A percentile compares a stretch with the other conserved stretches of the same genome.
phyloP scores from a whole-genome alignment of 2,113 vertebrate genomes.

The Misgurnus anguillicaudatus region DNA sequence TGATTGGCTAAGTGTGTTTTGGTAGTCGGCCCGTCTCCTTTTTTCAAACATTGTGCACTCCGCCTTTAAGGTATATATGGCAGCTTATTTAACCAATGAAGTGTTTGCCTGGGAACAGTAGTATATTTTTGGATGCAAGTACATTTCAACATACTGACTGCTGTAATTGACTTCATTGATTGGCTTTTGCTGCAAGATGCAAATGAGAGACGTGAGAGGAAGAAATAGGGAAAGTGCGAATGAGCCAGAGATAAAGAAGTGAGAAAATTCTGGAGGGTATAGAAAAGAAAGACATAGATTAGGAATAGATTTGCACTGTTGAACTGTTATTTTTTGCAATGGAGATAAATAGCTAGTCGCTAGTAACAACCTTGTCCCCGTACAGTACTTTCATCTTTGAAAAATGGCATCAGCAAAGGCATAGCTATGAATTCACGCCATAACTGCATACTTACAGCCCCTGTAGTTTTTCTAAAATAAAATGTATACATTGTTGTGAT shows the following conservation, averaged over 20 bases:
- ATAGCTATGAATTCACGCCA: too few species aligned
- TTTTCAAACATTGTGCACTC: too few species aligned
- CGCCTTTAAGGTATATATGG: background rate
- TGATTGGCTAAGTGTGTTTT: too few species aligned
- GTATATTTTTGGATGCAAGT: conserved; percentile 16
- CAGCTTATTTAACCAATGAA: background rate
- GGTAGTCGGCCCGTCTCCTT: too few species aligned
- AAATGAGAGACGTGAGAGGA: conserved; percentile 21
- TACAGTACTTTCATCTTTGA: too few species aligned
- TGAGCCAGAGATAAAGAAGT: conserved; percentile 3
- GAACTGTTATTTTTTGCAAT: background rate
- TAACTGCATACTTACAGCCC: too few species aligned
- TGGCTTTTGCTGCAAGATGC: conserved; percentile 44
- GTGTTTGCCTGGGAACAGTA: conserved; percentile 20
- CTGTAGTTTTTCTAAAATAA: too few species aligned
- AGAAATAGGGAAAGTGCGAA: conserved; percentile 16
- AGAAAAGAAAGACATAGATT: background rate
- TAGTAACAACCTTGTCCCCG: too few species aligned
- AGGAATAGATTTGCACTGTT: background rate
- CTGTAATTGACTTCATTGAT: conserved; percentile 36
- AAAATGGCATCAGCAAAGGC: too few species aligned
- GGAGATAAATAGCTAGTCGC: too few species aligned
- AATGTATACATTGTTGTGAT: too few species aligned
- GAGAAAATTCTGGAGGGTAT: conserved; percentile 7
- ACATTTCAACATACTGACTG: conserved; percentile 1